Evolutionary conservation across 2,888 invertebrate genomes (phyloP), one percentile per base, ranked within the genome.

Genomic region (Callimorpha dominula): DNA sequence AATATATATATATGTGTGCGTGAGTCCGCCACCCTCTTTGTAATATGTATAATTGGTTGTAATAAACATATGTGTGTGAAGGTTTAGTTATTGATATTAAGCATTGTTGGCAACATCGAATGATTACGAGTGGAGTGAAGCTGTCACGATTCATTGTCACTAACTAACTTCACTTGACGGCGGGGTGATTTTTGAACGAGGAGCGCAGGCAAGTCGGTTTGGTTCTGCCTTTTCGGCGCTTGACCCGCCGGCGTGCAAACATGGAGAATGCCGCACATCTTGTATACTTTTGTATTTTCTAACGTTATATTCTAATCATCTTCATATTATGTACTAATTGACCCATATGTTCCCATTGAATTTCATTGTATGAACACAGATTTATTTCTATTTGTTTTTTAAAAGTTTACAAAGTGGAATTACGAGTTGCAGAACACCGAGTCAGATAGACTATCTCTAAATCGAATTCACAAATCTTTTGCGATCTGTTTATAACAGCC

Each of bases 21-120:
- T 73, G 68, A 57, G 66, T 73, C 50, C 64, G 17, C 50, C 62
- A 68, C 72, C 78, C 82, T 79, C 71, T 77, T 79, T 81, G 67
- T 31, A 68, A 75, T n/a, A 66, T 71, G 72, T n/a, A 66, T 71
- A 72, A 83, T 81, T 77, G 74, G 68, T 74, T 68, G 20, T 70
- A 57, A 52, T 40, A 77, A 65, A 64, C 46, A 11, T 73, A 60
- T 73, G 54, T 71, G 60, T 71, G 62, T 66, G 8, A n/a, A n/a
- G 54, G 15, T 31, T 52, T 70, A 64, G 20, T 43, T 65, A 46
- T 70, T 46, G 43, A 42, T 66, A 31, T 17, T 66, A 66, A 12
- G 8, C 14, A 43, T 43, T n/a, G 14, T 60, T 57, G 57, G 8
- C 4, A n/a, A 54, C n/a, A 20, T n/a, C 11, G 20, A 57, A n/a